Conservation (phyloP, 1,140 invertebrate genomes). For the Popillia japonica region DNA sequence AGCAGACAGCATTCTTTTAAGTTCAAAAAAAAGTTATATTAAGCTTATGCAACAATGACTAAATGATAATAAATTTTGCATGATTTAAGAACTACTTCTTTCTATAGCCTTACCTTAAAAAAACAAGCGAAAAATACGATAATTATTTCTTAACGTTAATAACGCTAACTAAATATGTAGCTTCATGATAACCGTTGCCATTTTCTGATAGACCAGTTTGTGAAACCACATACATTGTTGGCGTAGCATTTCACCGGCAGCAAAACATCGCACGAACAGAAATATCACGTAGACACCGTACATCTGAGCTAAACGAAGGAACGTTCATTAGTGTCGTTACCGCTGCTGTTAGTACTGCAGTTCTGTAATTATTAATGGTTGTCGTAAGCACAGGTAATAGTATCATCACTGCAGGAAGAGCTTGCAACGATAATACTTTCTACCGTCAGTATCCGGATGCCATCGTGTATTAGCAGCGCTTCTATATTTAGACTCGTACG, state of each 20-base stretch:
- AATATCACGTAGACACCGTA: not conserved
- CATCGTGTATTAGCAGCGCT: too few species aligned
- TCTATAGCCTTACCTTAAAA: too few species aligned
- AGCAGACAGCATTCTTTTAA: too few species aligned
- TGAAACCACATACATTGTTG: not conserved
- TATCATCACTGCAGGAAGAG: not conserved
- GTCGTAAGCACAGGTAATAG: constrained; percentile 5
- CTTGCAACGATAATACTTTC: too few species aligned
- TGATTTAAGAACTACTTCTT: too few species aligned
- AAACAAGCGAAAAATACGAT: too few species aligned
- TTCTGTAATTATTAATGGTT: constrained; percentile 7
- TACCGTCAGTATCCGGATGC: too few species aligned
- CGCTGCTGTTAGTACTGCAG: not conserved
- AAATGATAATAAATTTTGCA: too few species aligned
- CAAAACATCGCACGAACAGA: not conserved
- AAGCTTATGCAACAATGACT: too few species aligned
- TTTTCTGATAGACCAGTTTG: not conserved
- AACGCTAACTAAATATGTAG: not conserved
- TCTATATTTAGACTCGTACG: too few species aligned
- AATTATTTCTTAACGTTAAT: too few species aligned
- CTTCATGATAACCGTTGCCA: not conserved
- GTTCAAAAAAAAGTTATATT: too few species aligned
- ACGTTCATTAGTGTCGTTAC: not conserved
- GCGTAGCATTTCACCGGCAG: not conserved
- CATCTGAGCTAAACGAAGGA: not conserved